Percentiles rank a stretch among this genome's conserved stretches.
These are phyloP conservation scores for Squalus acanthias DNA, from an alignment of 2,797 vertebrate genomes.

Conservation along the genomic window DNA sequence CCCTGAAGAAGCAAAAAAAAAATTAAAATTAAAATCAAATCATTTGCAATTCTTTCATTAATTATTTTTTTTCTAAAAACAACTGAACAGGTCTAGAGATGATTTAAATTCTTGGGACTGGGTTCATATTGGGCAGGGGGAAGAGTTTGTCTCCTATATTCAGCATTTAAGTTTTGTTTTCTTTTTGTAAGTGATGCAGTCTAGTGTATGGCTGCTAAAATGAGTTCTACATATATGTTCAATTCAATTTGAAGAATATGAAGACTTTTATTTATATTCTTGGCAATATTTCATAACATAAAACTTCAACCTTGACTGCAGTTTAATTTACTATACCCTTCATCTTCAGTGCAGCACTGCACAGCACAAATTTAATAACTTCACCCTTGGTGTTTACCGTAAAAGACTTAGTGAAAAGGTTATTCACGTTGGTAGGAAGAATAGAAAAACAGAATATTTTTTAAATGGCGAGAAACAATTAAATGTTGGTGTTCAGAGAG, in stretches of 20 bases:
- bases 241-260: background rate
- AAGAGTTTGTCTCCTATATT: background rate
- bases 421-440: too few relatives aligned
- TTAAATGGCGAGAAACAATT: too few relatives aligned
- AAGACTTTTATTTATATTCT: background rate
- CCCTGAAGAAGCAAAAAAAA: constrained; percentile 64
- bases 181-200: background rate
- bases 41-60: background rate
- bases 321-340: background rate
- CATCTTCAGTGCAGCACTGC: background rate
- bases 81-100: background rate
- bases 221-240: background rate
- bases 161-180: background rate
- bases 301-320: background rate
- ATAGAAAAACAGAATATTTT: too few relatives aligned
- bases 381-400: background rate
- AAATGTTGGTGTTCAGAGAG: too few relatives aligned
- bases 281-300: background rate
- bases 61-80: background rate
- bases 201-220: background rate
- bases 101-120: background rate
- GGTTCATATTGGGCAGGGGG: background rate
- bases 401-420: background rate
- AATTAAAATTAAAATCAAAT: constrained; percentile 37
- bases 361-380: background rate